Base-by-base conservation (phyloP, 2,797 vertebrate species). In the Phylloscopus collybita region DNA sequence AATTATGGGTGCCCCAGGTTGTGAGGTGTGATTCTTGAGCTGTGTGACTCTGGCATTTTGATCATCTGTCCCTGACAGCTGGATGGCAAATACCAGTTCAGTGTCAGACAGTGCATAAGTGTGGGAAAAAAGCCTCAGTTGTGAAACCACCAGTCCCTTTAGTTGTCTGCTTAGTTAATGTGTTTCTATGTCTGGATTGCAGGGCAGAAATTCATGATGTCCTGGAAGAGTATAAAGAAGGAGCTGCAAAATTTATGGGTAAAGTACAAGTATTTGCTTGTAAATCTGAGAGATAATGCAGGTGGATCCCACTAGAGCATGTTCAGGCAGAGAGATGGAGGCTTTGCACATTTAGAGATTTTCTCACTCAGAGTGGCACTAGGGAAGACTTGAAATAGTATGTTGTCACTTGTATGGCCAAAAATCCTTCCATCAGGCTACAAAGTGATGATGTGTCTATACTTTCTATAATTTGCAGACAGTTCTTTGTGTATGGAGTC, bases 201-300 rank as follows among this genome's bases (percentile, higher is more conserved):
- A 99, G 99, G 93, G 98, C 98, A 95, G 99, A 99, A 88, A 98
- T 99, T 92, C 98, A 98, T 64, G 99, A 99, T 3, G 98, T 99
- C 44, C 95, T 99, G 97, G 98, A 99, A 94, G 99, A 99, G 66
- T 99, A 98, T 96, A 99, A 99, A 91, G 98, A 98, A 91, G 99
- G 99, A 96, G 98, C 98, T 96, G 98, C 97, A 64, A 99, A 98
- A 92, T 99, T 99, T 97, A 98, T 99, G 98, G 99, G 99, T 99
- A 98, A 97, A 65, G 42, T 30, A 18, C 19, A 11, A 45, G 6
- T 73, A 30, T 80, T 76, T 75, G 15, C 10, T 49, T 82, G 40
- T 51, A 1, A 21, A 8, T 59, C 14, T 74, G 61, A 65, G 72
- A 36, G 12, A 25, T 11, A n/a, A 44, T 3, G 2, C 16, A 25